A percentile compares a stretch with the other conserved stretches of the same genome.
Evolutionary conservation across 1,140 invertebrate species (phyloP).

Genomic region (Bombus pascuorum): DNA sequence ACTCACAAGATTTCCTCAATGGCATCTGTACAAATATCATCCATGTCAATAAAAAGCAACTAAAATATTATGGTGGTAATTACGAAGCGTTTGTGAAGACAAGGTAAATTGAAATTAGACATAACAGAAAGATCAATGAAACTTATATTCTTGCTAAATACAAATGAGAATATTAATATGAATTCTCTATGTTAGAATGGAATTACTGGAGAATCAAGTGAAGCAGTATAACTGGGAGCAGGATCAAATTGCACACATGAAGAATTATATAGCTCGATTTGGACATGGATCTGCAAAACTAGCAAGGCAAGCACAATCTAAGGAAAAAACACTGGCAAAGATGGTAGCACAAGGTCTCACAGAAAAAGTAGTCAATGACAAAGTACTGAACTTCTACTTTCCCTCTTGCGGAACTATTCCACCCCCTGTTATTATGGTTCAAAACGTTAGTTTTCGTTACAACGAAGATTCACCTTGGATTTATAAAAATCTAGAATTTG

Average conservation of each 20-base stretch:
- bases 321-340: conserved; percentile 99
- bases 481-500: conserved; percentile 99
- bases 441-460: conserved; percentile 98
- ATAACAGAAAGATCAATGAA: conserved; percentile 3
- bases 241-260: conserved; percentile 99
- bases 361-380: conserved; percentile 95
- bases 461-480: conserved; percentile 94
- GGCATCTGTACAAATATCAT: conserved; percentile 99
- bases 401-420: conserved; percentile 98
- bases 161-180: not conserved
- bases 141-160: no score
- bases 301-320: conserved; percentile 98
- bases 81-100: conserved; percentile 96
- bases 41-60: conserved; percentile 95
- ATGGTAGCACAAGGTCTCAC: conserved; percentile 99
- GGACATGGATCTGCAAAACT: conserved; percentile 99
- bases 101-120: conserved; percentile 64
- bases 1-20: conserved; percentile 99
- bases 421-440: conserved; percentile 99
- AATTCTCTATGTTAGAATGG: conserved; percentile 84
- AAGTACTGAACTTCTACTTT: conserved; percentile 97
- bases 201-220: conserved; percentile 98
- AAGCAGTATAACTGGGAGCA: conserved; percentile 99
- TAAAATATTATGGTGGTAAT: conserved; percentile 98
- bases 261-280: conserved; percentile 99